Evolutionary conservation across 2,888 invertebrate species (phyloP).

Genomic region (Orchesella flavescens): DNA sequence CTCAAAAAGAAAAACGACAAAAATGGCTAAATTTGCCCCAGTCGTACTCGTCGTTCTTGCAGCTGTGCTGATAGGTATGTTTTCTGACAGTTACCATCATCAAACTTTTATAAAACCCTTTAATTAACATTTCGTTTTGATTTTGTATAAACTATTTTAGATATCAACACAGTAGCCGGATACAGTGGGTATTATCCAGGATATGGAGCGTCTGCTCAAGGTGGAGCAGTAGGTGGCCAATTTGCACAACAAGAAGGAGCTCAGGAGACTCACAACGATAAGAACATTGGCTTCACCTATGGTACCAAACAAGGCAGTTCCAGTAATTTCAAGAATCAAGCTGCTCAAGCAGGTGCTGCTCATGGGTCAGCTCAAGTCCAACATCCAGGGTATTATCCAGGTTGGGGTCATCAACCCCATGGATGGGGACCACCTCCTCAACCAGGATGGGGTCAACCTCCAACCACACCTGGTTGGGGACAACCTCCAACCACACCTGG

Average conservation of each 20-base stretch:
- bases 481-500: too few species aligned
- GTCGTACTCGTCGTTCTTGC: background rate
- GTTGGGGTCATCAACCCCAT: too few species aligned
- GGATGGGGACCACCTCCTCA: background rate
- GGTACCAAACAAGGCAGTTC: constrained; percentile 24
- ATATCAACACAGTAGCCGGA: too few species aligned
- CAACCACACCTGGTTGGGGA: too few species aligned
- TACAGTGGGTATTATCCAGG: too few species aligned
- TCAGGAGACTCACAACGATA: constrained; percentile 22
- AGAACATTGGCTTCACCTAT: constrained; percentile 32
- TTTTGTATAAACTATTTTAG: too few species aligned
- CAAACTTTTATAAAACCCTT: too few species aligned
- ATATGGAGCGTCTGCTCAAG: background rate
- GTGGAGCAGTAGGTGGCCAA: background rate
- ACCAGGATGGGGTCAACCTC: too few species aligned
- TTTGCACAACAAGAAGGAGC: background rate
- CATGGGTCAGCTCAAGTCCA: constrained; percentile 5
- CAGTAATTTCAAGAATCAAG: background rate
- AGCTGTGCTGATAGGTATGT: background rate
- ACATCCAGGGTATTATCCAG: background rate
- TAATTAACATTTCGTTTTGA: too few species aligned
- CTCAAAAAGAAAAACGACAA: too few species aligned
- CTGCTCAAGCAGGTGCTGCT: background rate
- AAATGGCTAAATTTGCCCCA: too few species aligned
- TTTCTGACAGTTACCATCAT: too few species aligned